phyloP scores from a whole-genome alignment of 2,113 vertebrate species.

The Hypanus sabinus region DNA sequence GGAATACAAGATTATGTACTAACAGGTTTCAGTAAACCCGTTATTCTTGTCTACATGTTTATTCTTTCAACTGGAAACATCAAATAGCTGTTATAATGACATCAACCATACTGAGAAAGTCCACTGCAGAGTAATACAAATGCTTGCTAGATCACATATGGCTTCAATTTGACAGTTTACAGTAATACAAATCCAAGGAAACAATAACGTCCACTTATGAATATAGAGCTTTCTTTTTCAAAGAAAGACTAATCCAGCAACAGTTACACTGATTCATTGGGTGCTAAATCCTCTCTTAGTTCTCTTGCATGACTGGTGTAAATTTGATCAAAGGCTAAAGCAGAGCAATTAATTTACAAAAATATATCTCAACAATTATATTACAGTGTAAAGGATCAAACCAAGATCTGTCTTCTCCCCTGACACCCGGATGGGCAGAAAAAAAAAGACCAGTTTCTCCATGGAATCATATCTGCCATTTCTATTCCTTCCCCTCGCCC shows the following conservation, averaged over 20 bases:
- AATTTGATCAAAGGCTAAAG: neutral
- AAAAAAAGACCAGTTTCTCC: neutral
- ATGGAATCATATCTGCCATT: neutral
- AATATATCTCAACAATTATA: neutral
- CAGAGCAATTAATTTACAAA: neutral
- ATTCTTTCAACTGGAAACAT: neutral
- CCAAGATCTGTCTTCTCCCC: neutral
- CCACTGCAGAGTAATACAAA: conserved; percentile 11
- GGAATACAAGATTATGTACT: neutral
- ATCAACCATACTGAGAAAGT: neutral
- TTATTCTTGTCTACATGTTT: too few relatives aligned
- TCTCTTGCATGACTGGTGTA: neutral
- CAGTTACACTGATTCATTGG: neutral
- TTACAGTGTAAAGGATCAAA: neutral
- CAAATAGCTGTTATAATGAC: neutral
- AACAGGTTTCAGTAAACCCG: too few relatives aligned
- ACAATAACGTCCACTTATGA: neutral
- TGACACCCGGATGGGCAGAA: neutral
- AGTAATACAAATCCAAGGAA: neutral
- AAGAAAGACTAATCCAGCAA: neutral
- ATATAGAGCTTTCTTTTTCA: neutral
- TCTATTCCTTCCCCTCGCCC: neutral
- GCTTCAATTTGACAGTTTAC: conserved; percentile 15
- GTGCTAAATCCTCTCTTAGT: neutral
- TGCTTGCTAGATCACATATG: neutral